Evolutionary conservation across 2,797 vertebrate genomes (phyloP), one percentile per base, ranked within the genome.

Genomic region (Gobionotothen gibberifrons): DNA sequence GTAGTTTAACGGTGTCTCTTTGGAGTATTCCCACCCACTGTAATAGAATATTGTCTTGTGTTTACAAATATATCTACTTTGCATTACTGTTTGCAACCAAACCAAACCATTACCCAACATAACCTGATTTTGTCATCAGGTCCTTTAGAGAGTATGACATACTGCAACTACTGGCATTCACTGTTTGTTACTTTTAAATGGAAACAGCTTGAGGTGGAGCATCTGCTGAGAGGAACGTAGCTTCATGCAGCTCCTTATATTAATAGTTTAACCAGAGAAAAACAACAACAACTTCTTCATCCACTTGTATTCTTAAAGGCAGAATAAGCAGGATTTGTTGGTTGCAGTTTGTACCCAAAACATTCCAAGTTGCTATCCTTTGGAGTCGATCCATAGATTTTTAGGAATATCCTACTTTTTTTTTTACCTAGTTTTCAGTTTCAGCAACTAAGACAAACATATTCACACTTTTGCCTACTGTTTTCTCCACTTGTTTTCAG

Each of bases 231-330:
- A 21, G 19, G 5, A 69, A 58, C 22, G 32, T 17, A 13, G 1
- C 12, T 74, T 69, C 3, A 9, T 55, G 26, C 39, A 52, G 26
- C 21, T 72, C 17, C 32, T 14, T 12, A 13, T 67, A 12, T 66
- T 36, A 48, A 51, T 58, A 46, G 6, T 53, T 65, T 48, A 46
- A 32, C 32, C 15, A 5, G 68, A 54, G 6, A 56, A 43, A 64
- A 43, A 1, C 26, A 4, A 22, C 32, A n/a, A 40, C 17, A 52
- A 66, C 19, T 26, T 56, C 11, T 55, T 5, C 36, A 19, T 61
- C 29, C 14, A 14, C n/a, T 6, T 59, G 39, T 58, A 49, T 55
- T 39, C 42, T 46, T 12, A 43, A 44, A 65, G 12, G 21, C 21
- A 49, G 12, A 49, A 19, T 49, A 3, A 12, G 48, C 21, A 49